Evolutionary conservation across 2,113 vertebrate genomes (phyloP).

Genomic region (Pionites leucogaster): DNA sequence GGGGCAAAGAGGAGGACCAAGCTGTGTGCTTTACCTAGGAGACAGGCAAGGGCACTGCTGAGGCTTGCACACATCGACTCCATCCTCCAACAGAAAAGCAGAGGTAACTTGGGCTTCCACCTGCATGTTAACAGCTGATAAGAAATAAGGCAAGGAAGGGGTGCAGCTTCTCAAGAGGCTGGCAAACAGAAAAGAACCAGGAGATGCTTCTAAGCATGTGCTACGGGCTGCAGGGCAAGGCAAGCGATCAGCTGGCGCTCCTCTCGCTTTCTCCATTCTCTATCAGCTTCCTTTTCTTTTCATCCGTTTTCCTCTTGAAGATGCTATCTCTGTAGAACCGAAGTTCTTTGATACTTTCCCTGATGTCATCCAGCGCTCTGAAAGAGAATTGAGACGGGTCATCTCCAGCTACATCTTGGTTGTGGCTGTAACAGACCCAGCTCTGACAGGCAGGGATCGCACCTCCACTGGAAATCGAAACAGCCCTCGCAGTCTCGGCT

Average conservation of each 20-base stretch:
- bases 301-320: slow-evolving; percentile 84
- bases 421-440: not conserved
- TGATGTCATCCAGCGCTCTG: slow-evolving; percentile 93
- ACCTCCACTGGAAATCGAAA: not conserved
- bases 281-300: slow-evolving; percentile 82
- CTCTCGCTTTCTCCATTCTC: slow-evolving; percentile 81
- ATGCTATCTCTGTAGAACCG: slow-evolving; percentile 90
- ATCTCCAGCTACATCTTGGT: not conserved
- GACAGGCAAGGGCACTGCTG: not conserved
- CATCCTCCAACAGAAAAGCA: not conserved
- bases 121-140: slow-evolving; percentile 9
- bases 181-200: not conserved
- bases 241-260: slow-evolving; percentile 66
- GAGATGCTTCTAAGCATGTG: not conserved
- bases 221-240: not conserved
- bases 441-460: not conserved
- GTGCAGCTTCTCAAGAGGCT: not conserved
- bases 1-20: slow-evolving; percentile 36
- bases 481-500: not conserved
- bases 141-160: slow-evolving; percentile 39
- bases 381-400: slow-evolving; percentile 35
- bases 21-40: not conserved
- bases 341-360: slow-evolving; percentile 94
- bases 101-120: not conserved
- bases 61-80: not conserved